Evolutionary conservation across 2,797 vertebrate species (phyloP).

Genomic region (Alosa sapidissima): DNA sequence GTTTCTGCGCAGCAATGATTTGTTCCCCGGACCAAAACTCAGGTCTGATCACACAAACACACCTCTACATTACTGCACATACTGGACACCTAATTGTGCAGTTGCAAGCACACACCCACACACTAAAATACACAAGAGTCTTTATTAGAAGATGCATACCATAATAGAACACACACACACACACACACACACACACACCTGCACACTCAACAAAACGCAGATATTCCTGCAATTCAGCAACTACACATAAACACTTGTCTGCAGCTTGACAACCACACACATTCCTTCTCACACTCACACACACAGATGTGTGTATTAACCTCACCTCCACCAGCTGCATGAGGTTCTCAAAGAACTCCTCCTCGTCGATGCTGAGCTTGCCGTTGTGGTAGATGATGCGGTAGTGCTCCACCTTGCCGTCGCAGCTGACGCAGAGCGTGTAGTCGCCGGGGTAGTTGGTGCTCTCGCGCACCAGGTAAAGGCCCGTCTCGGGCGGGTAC

Average conservation of each 20-base stretch:
- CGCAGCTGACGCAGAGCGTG: constrained; percentile 96
- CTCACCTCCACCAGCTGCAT: constrained; percentile 98
- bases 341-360: constrained; percentile 93
- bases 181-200: neutral
- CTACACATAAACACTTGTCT: neutral
- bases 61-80: neutral
- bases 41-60: neutral
- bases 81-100: neutral
- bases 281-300: neutral
- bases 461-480: constrained; percentile 95
- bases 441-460: constrained; percentile 99
- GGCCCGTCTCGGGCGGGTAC: constrained; percentile 86
- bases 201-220: neutral
- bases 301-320: neutral
- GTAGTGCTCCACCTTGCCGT: constrained; percentile 98
- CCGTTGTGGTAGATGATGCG: constrained; percentile 91
- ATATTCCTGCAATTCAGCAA: neutral
- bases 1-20: neutral
- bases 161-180: neutral
- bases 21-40: neutral
- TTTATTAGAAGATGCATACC: too few species aligned
- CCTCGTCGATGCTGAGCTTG: constrained; percentile 94
- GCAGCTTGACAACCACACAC: neutral
- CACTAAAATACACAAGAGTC: too few species aligned
- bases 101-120: neutral